These are phyloP conservation scores for Latrodectus elegans DNA, from an alignment of 2,888 invertebrate species.

Conservation along the genomic window DNA sequence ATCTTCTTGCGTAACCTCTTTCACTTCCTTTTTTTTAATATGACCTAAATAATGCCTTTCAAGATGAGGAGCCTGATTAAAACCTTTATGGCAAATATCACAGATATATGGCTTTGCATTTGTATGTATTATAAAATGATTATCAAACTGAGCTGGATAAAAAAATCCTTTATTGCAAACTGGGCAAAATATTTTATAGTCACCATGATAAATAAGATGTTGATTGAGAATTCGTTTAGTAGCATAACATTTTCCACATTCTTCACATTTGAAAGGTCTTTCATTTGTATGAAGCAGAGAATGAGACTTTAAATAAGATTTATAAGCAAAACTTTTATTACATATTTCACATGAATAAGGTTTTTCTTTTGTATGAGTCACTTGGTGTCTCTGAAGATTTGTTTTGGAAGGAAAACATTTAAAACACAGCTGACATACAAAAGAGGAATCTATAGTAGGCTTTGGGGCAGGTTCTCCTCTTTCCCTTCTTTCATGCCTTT, in stretches of 20 bases:
- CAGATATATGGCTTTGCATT: background rate
- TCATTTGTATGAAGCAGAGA: background rate
- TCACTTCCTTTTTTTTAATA: background rate
- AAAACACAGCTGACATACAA: background rate
- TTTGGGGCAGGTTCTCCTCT: background rate
- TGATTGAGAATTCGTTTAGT: background rate
- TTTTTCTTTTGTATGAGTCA: background rate
- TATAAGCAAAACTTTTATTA: background rate
- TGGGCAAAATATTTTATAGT: background rate
- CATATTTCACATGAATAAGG: background rate
- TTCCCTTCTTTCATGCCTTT: background rate
- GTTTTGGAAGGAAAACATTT: background rate
- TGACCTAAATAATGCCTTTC: background rate
- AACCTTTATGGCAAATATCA: background rate
- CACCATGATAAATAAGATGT: background rate
- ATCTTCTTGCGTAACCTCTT: background rate
- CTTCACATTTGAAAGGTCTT: background rate
- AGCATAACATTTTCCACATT: background rate
- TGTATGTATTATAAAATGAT: background rate
- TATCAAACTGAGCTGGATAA: background rate
- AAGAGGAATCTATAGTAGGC: background rate
- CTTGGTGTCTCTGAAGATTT: background rate
- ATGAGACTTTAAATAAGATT: background rate
- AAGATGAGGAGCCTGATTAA: background rate
- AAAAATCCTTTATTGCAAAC: background rate